Percentiles rank a stretch among this genome's conserved stretches.
Evolutionary conservation across 2,888 invertebrate genomes (phyloP).

Genomic region (Bombyx huttoni): DNA sequence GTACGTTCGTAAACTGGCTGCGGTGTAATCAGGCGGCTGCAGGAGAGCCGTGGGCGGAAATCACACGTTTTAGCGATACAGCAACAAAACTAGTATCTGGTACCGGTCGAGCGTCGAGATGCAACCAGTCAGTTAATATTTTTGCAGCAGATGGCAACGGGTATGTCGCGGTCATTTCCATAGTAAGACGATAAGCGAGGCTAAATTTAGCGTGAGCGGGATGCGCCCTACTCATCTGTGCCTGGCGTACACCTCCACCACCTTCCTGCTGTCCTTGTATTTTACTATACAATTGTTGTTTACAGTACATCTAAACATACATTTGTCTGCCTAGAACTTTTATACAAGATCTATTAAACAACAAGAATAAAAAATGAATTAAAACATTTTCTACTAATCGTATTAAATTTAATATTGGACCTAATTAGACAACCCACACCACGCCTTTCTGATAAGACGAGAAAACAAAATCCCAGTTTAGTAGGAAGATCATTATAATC

Average conservation of each 20-base stretch:
- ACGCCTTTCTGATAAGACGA: no score
- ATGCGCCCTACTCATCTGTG: slow-evolving; percentile 32
- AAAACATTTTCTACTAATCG: no score
- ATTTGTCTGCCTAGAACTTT: no score
- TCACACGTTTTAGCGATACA: slow-evolving; percentile 45
- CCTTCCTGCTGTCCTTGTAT: slow-evolving; percentile 1
- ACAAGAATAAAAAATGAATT: no score
- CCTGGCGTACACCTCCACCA: not conserved
- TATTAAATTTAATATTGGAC: no score
- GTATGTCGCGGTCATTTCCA: slow-evolving; percentile 68
- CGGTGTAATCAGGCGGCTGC: not conserved
- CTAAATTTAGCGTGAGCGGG: slow-evolving; percentile 62
- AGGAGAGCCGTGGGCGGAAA: slow-evolving; percentile 36
- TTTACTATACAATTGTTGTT: no score
- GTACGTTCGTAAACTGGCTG: not conserved
- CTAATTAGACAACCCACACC: no score
- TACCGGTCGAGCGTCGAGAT: slow-evolving; percentile 32
- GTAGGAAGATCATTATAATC: no score
- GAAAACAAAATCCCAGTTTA: no score
- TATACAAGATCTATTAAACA: no score
- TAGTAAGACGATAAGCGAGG: slow-evolving; percentile 64
- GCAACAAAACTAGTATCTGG: slow-evolving; percentile 33
- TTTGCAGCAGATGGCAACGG: slow-evolving; percentile 58
- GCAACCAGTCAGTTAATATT: slow-evolving; percentile 48
- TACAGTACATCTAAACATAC: no score